Base-by-base conservation (phyloP, 2,113 vertebrate species). In the Heloderma charlesbogerti region DNA sequence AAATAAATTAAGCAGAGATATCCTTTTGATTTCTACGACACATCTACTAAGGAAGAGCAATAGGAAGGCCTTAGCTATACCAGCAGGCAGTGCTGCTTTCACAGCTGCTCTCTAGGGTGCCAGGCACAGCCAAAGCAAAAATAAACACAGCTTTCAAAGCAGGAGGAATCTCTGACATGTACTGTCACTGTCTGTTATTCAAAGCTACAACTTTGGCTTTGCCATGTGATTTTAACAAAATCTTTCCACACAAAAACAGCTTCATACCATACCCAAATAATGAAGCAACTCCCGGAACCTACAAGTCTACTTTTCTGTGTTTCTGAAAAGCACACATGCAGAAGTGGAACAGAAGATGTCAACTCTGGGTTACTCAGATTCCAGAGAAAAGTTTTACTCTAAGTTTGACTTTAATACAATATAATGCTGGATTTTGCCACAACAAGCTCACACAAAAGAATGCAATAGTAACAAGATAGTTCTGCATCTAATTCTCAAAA, bases 121-220 rank as follows among this genome's bases (percentile, higher is more conserved):
- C 40, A 66, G 51, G 92, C 88, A 91, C 0, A 1, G 74, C 43
- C 57, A 79, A 84, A 81, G 60, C 45, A 91, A 84, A 96, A 95
- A 96, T 93, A 94, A 96, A 94, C 89, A 95, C 83, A 88, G 89
- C 88, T 94, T 94, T 43, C 4, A 88, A 94, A 94, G 93, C 94
- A 93, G 93, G 91, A 96, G 92, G 90, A 80, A 94, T 92, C 88
- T 92, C 84, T 92, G 94, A 95, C 5, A 40, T 60, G 93, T 90
- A 13, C 92, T 83, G 89, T 90, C 94, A 89, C 91, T 91, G 92
- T 87, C 95, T 94, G 94, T 94, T 96, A 95, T 66, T 96, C 91
- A 90, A 80, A 91, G 74, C 86, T 74, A 80, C 77, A 94, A 93
- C 90, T 92, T 91, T 93, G 82, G 87, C 90, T 93, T 94, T 92